These are phyloP conservation scores for Erebia palarica DNA, from an alignment of 2,888 invertebrate species.

Conservation along the genomic window DNA sequence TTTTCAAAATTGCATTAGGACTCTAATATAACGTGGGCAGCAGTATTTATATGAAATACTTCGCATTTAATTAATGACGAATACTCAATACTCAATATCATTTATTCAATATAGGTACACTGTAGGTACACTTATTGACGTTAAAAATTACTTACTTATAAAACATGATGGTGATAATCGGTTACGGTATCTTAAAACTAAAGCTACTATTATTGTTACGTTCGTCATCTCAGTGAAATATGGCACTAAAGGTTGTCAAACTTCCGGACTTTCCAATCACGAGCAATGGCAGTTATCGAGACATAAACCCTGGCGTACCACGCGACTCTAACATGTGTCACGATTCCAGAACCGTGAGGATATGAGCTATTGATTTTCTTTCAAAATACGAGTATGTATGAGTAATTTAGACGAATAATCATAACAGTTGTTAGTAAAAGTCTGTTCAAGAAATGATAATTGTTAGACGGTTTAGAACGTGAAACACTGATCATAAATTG, in stretches of 20 bases:
- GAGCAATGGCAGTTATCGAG: slow-evolving; percentile 5
- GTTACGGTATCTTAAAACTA: too few relatives aligned
- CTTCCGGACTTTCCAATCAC: slow-evolving; percentile 4
- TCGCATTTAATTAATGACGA: background rate
- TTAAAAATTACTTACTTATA: too few relatives aligned
- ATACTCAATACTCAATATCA: too few relatives aligned
- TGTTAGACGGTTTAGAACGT: too few relatives aligned
- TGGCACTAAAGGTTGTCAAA: background rate
- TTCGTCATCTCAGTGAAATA: background rate
- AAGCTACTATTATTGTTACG: background rate
- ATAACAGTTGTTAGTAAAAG: too few relatives aligned
- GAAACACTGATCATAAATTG: background rate
- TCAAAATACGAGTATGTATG: background rate
- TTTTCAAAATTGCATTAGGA: too few relatives aligned
- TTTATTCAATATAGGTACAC: too few relatives aligned
- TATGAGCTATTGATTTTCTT: background rate
- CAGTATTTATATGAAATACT: background rate
- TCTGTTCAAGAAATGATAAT: too few relatives aligned
- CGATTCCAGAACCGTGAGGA: background rate
- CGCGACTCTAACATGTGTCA: background rate
- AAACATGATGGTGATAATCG: too few relatives aligned
- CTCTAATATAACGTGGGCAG: too few relatives aligned
- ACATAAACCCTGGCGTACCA: background rate
- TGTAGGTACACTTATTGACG: too few relatives aligned
- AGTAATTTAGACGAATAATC: too few relatives aligned